Evolutionary conservation across 1,140 invertebrate genomes (phyloP), one percentile per base, ranked within the genome.

Genomic region (Bilobella aurantiaca): DNA sequence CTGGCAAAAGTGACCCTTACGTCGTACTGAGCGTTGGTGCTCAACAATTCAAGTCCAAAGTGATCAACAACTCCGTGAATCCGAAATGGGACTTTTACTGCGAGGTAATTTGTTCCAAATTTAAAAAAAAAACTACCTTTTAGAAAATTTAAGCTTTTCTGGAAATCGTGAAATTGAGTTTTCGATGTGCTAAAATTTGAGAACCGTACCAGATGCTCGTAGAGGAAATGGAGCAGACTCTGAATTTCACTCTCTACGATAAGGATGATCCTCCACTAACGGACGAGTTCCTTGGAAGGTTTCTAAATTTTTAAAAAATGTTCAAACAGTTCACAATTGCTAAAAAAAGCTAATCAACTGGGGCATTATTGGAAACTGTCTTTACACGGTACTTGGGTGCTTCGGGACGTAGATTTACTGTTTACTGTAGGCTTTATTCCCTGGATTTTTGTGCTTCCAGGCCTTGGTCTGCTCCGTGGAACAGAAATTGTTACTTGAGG

Each of bases 1-100:
- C 93, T 80, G 91, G 91, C 73, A 96, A 96, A 79, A 95, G 91
- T 1, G 94, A 97, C 81, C 94, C 94, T 2, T 97, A 97, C 78
- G 87, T 88, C 28, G 84, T 94, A 58, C 82, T 94, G 73, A 87
- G 83, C 71, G 88, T 96, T 58, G 92, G 92, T 57, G 86, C 91
- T 0, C 87, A 93, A 78, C 86, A 89, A 77, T 94, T 90, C 77
- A 86, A 86, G 74, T 96, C 93, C 0, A 84, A 85, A 73, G 90
- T 88, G 8, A 94, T 96, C 71, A 86, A 93, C 74, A 95, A 94
- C 77, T 90, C 87, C 66, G 83, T 96, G 14, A 88, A 92, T 81
- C 94, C 94, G 18, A 88, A 90, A 73, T 98, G 94, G 94, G 90
- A 94, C 76, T 93, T 80, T 77, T 90, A 88, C 86, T 94, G 90